Evolutionary conservation across 2,888 invertebrate species (phyloP).

Genomic region (Charanyca ferruginea): DNA sequence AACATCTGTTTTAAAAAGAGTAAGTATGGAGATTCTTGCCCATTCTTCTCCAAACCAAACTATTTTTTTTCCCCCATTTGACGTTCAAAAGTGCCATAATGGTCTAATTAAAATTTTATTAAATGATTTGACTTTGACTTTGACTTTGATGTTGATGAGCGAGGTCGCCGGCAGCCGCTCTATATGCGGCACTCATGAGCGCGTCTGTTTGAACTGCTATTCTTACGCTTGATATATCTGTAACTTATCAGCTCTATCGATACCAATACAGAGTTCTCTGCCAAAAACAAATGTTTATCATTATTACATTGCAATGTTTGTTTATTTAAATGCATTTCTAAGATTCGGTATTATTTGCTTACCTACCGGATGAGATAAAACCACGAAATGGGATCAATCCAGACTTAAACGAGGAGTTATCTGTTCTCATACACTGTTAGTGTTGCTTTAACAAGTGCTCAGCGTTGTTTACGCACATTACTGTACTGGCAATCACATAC

Average conservation of each 20-base stretch:
- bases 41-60: no score
- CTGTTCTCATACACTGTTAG: background rate
- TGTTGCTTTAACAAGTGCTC: slow-evolving; percentile 11
- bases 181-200: no score
- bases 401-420: slow-evolving; percentile 34
- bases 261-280: slow-evolving; percentile 4
- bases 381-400: slow-evolving; percentile 24
- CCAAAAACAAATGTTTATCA: slow-evolving; percentile 28
- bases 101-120: no score
- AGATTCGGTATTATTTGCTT: slow-evolving; percentile 15
- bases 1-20: no score
- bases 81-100: no score
- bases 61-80: no score
- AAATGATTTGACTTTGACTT: no score
- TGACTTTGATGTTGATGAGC: no score
- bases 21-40: no score
- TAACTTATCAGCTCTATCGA: slow-evolving; percentile 18
- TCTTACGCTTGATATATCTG: background rate
- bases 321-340: slow-evolving; percentile 25
- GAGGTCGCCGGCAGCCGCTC: no score
- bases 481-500: slow-evolving; percentile 18
- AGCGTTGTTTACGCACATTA: slow-evolving; percentile 5
- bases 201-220: no score
- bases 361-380: slow-evolving; percentile 9
- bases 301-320: slow-evolving; percentile 22